Conservation (phyloP, 2,797 vertebrate genomes). For the Adrianichthys oophorus region DNA sequence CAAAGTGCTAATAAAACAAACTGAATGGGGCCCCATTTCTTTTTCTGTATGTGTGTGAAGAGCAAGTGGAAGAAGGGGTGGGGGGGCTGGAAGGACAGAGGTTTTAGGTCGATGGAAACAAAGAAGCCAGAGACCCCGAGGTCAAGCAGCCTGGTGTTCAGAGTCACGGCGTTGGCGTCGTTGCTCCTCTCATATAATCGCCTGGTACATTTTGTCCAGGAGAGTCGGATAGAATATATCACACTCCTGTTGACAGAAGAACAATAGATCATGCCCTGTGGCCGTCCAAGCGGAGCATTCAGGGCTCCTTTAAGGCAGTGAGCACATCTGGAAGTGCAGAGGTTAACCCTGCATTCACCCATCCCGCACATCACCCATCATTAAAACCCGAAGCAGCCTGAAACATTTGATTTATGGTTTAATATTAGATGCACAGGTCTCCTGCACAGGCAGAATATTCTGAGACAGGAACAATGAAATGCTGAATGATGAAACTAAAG, state of each 20-base stretch:
- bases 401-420: constrained; percentile 45
- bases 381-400: constrained; percentile 52
- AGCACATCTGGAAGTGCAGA: constrained; percentile 65
- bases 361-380: constrained; percentile 10
- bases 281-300: constrained; percentile 57
- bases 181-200: constrained; percentile 71
- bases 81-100: constrained; percentile 45
- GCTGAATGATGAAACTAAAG: no score
- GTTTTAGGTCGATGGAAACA: constrained; percentile 77
- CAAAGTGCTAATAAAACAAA: constrained; percentile 81
- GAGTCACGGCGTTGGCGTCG: constrained; percentile 64
- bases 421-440: background rate
- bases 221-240: constrained; percentile 79
- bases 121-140: constrained; percentile 72
- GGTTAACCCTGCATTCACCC: constrained; percentile 68
- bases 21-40: constrained; percentile 66
- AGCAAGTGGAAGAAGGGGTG: constrained; percentile 52
- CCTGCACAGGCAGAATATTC: no score
- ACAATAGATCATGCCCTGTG: constrained; percentile 79
- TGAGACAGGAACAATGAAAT: no score
- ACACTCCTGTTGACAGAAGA: constrained; percentile 69
- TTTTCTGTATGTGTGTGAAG: constrained; percentile 72
- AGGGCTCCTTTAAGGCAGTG: constrained; percentile 51
- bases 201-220: constrained; percentile 73
- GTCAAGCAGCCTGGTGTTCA: constrained; percentile 81